phyloP scores from a whole-genome alignment of 2,797 vertebrate species.

The Acropternis orthonyx region DNA sequence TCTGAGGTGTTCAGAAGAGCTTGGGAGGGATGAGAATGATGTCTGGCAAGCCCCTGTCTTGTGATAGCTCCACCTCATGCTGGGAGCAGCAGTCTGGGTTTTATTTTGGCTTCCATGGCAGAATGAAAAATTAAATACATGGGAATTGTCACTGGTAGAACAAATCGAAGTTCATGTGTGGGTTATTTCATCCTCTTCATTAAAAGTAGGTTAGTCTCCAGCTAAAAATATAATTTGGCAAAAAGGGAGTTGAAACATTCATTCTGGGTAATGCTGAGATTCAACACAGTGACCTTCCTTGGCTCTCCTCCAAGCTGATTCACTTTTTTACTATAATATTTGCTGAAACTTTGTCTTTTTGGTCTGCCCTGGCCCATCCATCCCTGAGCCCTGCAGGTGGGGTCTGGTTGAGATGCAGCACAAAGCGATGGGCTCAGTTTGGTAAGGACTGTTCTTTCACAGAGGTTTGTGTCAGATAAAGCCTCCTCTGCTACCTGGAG shows the following conservation, averaged over 20 bases:
- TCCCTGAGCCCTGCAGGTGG: background rate
- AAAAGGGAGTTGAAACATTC: background rate
- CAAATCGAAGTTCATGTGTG: background rate
- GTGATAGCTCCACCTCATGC: background rate
- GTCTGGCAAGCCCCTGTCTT: background rate
- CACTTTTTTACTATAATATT: background rate
- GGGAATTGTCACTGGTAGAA: background rate
- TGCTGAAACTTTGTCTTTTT: background rate
- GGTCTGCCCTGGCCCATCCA: background rate
- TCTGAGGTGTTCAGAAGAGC: background rate
- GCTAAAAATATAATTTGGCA: background rate
- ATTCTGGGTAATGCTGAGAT: background rate
- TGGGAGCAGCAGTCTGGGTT: background rate
- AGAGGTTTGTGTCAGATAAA: background rate
- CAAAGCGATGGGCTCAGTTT: background rate
- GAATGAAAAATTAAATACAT: background rate
- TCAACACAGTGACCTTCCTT: background rate
- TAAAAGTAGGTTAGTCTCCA: background rate
- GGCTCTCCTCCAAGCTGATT: background rate
- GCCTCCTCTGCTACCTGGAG: background rate
- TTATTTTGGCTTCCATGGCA: background rate
- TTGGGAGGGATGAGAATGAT: background rate
- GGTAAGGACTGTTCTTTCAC: background rate
- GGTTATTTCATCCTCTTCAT: background rate
- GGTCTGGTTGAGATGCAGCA: background rate